These are phyloP conservation scores for Leucosticte australis DNA, from an alignment of 2,113 vertebrate genomes.

Conservation along the genomic window DNA sequence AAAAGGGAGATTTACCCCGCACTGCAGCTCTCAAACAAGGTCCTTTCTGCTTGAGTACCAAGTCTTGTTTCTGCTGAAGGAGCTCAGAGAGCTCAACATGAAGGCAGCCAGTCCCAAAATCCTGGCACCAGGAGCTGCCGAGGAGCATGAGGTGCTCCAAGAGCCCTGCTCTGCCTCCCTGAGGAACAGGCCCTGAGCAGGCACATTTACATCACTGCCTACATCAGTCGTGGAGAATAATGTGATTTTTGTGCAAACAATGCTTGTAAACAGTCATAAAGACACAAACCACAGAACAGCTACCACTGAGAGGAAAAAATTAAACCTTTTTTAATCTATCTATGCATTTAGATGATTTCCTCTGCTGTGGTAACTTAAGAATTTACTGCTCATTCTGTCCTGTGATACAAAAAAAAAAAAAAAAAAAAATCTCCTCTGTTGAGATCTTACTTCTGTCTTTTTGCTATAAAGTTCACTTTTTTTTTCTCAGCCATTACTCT, in stretches of 20 bases:
- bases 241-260: neutral
- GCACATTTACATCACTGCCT: neutral
- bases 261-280: neutral
- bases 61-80: neutral
- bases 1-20: neutral
- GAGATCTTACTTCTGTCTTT: conserved; percentile 44
- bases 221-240: neutral
- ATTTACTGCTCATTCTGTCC: conserved; percentile 36
- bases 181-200: neutral
- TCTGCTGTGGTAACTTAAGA: conserved; percentile 36
- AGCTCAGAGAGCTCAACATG: neutral
- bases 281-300: neutral
- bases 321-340: neutral
- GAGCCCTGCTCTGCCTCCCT: neutral
- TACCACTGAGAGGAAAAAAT: conserved; percentile 8
- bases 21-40: neutral
- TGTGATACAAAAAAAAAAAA: neutral
- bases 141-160: neutral
- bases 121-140: neutral
- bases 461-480: conserved; percentile 56
- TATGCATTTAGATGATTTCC: conserved; percentile 17
- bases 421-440: neutral
- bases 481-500: conserved; percentile 33
- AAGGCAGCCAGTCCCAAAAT: neutral
- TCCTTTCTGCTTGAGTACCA: neutral